A percentile compares a stretch with the other conserved stretches of the same genome.
These are phyloP conservation scores for Aphrocallistes beatrix DNA, from an alignment of 37 sponge, comb jelly and placozoan genomes.

Conservation along the genomic window DNA sequence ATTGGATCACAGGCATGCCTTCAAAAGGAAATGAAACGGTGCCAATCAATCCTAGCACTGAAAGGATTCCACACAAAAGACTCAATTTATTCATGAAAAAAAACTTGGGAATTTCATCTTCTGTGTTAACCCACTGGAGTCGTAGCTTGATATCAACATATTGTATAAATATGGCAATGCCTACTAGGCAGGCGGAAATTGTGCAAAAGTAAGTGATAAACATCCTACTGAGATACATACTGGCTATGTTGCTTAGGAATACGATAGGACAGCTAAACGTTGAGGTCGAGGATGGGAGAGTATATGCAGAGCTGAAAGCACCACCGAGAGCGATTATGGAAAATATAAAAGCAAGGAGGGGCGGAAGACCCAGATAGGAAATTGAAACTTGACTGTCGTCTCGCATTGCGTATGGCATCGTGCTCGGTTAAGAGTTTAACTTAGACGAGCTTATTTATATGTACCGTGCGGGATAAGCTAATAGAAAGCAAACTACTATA, in stretches of 20 bases:
- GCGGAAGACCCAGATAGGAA: neutral
- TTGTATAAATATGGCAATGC: neutral
- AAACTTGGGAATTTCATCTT: neutral
- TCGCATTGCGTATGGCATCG: neutral
- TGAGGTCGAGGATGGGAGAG: neutral
- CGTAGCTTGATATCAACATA: neutral
- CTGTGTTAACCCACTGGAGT: neutral
- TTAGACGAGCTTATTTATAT: too few species aligned
- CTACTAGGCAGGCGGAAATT: neutral
- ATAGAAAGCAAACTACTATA: too few species aligned
- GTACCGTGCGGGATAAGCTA: too few species aligned
- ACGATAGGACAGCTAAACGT: neutral
- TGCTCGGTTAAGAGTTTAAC: too few species aligned
- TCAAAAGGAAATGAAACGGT: neutral
- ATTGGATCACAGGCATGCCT: neutral
- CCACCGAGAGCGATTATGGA: neutral
- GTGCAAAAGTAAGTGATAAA: neutral
- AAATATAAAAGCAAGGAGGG: neutral
- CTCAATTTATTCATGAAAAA: neutral
- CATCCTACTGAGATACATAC: neutral
- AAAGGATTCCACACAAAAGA: neutral
- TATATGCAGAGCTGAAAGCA: neutral
- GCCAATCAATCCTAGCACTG: neutral
- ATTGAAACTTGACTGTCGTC: neutral
- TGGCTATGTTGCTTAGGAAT: neutral